phyloP scores from a whole-genome alignment of 2,888 invertebrate species.

The Loripinus fragilis region DNA sequence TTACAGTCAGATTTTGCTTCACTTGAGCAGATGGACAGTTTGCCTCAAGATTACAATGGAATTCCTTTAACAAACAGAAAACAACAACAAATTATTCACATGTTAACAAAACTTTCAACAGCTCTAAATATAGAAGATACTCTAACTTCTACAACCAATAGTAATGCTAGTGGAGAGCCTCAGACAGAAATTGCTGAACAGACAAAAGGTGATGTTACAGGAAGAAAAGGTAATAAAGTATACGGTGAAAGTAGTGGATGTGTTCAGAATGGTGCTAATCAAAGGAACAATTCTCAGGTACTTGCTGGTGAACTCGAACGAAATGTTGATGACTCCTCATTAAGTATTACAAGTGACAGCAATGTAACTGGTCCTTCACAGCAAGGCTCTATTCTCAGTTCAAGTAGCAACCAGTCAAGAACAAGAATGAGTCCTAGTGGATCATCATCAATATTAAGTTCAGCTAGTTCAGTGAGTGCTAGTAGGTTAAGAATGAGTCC shows the following conservation, averaged over 20 bases:
- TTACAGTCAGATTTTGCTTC: conserved; percentile 75
- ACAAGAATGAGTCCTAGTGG: conserved; percentile 59
- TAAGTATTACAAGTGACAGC: conserved; percentile 48
- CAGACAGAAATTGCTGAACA: not conserved
- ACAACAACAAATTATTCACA: conserved; percentile 77
- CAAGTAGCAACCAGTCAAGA: conserved; percentile 52
- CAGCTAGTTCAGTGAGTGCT: conserved; percentile 62
- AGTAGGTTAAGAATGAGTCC: conserved; percentile 70
- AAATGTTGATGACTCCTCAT: conserved; percentile 35
- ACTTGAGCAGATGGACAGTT: conserved; percentile 68
- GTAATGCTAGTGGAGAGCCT: conserved; percentile 47
- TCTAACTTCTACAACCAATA: conserved; percentile 67
- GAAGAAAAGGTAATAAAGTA: not conserved
- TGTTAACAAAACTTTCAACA: conserved; percentile 72
- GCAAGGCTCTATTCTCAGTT: conserved; percentile 30
- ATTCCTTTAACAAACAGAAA: conserved; percentile 73
- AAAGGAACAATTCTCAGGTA: not conserved
- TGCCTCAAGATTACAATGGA: conserved; percentile 76
- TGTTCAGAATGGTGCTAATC: conserved; percentile 44
- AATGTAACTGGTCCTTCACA: conserved; percentile 33
- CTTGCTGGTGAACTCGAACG: conserved; percentile 21
- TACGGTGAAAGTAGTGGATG: conserved; percentile 22
- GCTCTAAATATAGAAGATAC: conserved; percentile 76
- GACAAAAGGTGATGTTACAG: not conserved
- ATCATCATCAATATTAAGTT: conserved; percentile 57